Evolutionary conservation across 2,888 invertebrate species (phyloP), one percentile per base, ranked within the genome.

Genomic region (Ophion costatus): DNA sequence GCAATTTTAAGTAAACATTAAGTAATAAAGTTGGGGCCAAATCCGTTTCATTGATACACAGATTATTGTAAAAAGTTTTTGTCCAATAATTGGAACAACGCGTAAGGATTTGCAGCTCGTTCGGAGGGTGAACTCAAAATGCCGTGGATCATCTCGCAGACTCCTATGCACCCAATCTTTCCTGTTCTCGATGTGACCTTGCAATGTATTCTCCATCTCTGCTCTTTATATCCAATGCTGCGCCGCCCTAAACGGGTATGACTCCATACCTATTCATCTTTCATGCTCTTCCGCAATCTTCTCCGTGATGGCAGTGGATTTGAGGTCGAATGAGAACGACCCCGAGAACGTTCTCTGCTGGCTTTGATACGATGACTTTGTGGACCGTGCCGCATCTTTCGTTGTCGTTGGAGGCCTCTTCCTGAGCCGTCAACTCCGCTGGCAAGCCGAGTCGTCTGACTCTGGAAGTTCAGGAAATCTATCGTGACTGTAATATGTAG

Each of bases 301-400:
- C 80, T 75, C 71, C 64, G 75, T 75, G 76, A 70, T 51, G 59
- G 70, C 29, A 33, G 66, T 56, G 79, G 83, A 79, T 83, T 83
- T 57, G 83, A 80, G 83, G 83, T 83, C 80, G 75, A 80, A 83
- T 83, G 80, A 76, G 75, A 83, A 83, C 80, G 83, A 83, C 83
- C 80, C 79, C 67, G 42, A 63, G 78, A 76, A 70, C 69, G 76
- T 81, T 76, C 76, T 51, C 56, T 59, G 14, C 51, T 51, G 51
- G 51, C 57, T 69, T 75, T 83, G 64, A 83, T 83, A 83, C 75
- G 71, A 80, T 51, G 83, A 80, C 79, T 80, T 64, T 70, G 76
- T 67, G 57, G 33, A 70, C 80, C 59, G 51, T 51, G 64, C 42
- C 51, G 71, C 79, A 69, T 74, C 80, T 56, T 56, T 70, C 80